Evolutionary conservation across 2,797 vertebrate genomes (phyloP), one percentile per base, ranked within the genome.

Genomic region (Myotis daubentonii): DNA sequence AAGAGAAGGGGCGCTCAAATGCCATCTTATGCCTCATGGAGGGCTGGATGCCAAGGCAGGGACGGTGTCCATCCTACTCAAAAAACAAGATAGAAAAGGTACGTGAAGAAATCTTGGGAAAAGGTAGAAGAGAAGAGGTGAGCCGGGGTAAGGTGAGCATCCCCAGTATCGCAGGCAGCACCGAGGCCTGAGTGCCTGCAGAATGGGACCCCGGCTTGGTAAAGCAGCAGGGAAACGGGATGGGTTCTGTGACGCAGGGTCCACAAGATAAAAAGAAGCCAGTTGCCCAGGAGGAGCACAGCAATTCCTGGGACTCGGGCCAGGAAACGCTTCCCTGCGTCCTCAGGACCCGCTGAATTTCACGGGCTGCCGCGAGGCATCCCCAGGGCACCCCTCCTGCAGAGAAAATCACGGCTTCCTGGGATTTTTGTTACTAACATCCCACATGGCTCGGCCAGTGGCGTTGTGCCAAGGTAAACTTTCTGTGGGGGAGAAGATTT

Each of bases 171-270:
- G 4, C 0, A 3, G 4, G 10, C 10, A 4, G 49, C 53, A 3
- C 17, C 2, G 3, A 36, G 36, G 36, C 66, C 75, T 6, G 4
- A 3, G 3, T 51, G 72, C 60, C 11, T 41, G 38, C 89, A 0
- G 23, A 20, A 30, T n/a, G 60, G 62, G 38, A 0, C 79, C 66
- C 30, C 22, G 0, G 22, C 36, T 1, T 1, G 20, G 53, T 30
- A 33, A 11, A 25, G 74, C 30, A 30, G 41, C 36, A n/a, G 5
- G 11, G 22, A 66, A 3, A 7, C 19, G 8, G 44, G 33, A 12
- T 12, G 2, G 0, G 8, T 1, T 10, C 47, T 13, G 2, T 3
- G 3, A 49, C 0, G 33, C 87, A 0, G 19, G 17, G 23, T 30
- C 81, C 28, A 1, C 28, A 41, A 72, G 68, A 60, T 57, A 23